Base-by-base conservation (phyloP, 2,888 invertebrate species). In the Crossocerus cetratus region DNA sequence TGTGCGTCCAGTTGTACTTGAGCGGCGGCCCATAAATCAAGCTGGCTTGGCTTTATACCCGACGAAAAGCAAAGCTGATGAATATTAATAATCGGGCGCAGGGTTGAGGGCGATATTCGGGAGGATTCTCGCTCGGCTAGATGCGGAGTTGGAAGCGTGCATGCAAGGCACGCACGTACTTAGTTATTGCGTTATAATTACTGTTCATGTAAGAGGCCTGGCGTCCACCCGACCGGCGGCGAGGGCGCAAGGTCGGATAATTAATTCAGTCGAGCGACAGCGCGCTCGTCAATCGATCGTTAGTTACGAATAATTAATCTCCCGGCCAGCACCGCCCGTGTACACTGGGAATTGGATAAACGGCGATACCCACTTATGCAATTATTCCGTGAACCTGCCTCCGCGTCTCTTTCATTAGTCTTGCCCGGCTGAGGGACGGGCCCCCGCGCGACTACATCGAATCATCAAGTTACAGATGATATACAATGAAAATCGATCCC, bases 251-350 rank as follows among this genome's bases (percentile, higher is more conserved):
- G 21, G 49, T 60, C 60, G 56, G 49, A 62, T 66, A 79, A 78
- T 79, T 73, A 79, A 71, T 76, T 61, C 68, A 69, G 44, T 62
- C 60, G 56, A 71, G 67, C 65, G 65, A 32, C 32, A 32, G 32
- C 32, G 32, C 32, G 32, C 66, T 69, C 69, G 65, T 67, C 62
- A 55, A 65, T 79, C 66, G 70, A 69, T 70, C 73, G 73, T 79
- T 68, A 68, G 58, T 71, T 49, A 22, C 59, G 62, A 71, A 69
- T 76, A 76, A 78, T 79, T 79, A 75, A 76, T 70, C 72, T 69
- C 69, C 60, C 56, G 57, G 64, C 54, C 59, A 60, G 55, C 53
- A 64, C 65, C 45, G 72, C 64, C 69, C 65, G 60, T 54, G 42
- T 53, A 20, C 18, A 32, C 32, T 32, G 57, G 53, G 58, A 72